A percentile compares a stretch with the other conserved stretches of the same genome.
These are phyloP conservation scores for Gymnodraco acuticeps DNA, from an alignment of 2,797 vertebrate genomes.

Conservation along the genomic window DNA sequence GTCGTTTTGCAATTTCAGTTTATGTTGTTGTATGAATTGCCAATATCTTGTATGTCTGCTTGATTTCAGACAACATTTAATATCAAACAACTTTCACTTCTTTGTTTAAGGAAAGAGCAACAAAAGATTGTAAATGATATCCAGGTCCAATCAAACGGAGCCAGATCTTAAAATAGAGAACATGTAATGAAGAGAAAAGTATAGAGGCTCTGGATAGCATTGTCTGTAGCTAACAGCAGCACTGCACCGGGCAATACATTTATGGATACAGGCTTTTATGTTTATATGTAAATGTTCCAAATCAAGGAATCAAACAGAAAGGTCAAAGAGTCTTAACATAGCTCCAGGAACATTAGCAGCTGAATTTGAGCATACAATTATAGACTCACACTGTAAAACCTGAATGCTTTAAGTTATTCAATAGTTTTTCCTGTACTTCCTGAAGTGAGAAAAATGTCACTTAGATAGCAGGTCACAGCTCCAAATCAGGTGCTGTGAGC, in stretches of 20 bases:
- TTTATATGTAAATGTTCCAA: slow-evolving; percentile 26
- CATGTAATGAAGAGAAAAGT: neutral
- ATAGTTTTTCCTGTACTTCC: slow-evolving; percentile 10
- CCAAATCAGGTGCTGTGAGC: slow-evolving; percentile 39
- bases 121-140: neutral
- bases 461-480: slow-evolving; percentile 40
- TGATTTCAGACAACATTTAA: neutral
- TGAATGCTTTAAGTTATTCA: neutral
- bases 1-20: neutral
- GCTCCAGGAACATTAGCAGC: slow-evolving; percentile 16
- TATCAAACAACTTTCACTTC: neutral
- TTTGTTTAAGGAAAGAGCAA: neutral
- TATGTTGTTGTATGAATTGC: no score
- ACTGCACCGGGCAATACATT: slow-evolving; percentile 16
- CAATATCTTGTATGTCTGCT: neutral
- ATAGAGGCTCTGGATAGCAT: neutral
- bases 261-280: slow-evolving; percentile 11
- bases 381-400: slow-evolving; percentile 16
- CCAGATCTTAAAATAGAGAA: no score
- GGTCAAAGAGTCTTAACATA: neutral
- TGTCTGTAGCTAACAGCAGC: neutral
- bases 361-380: slow-evolving; percentile 9
- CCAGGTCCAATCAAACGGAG: neutral
- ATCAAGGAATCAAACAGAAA: slow-evolving; percentile 20
- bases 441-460: slow-evolving; percentile 39